Evolutionary conservation across 2,888 invertebrate genomes (phyloP), one percentile per base, ranked within the genome.

Genomic region (Antheraea assamensis): DNA sequence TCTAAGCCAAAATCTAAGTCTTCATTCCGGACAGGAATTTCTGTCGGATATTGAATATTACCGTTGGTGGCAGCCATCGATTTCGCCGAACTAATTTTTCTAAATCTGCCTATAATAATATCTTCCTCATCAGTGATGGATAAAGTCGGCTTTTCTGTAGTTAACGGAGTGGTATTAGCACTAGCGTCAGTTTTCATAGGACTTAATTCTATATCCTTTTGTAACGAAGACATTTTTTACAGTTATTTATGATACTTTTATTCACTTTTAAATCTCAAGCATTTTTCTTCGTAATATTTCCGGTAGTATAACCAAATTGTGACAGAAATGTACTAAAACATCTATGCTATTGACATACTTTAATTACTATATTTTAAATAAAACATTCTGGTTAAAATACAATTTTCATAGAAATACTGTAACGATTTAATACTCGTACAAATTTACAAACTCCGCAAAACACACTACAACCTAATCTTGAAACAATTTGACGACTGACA

Each of bases 21-120:
- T 1, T 94, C 92, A 58, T 75, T 81, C 74, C 83, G 87, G 21
- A 80, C 66, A 0, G 89, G 83, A 27, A 88, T 72, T 30, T 94
- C 95, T 0, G 87, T 83, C 0, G 93, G 92, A 72, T 93, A 93
- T 78, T 93, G 93, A 27, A 93, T 91, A 74, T 94, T 94, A 1
- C 95, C 95, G 74, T 95, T 95, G 2, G 95, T 94, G 55, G 94
- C 94, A 35, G 94, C 95, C 95, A 95, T 95, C 31, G 95, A 95
- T 80, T 95, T 95, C 0, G 95, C 95, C 0, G 95, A 95, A 79
- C 95, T 95, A 75, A 95, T 95, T 81, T 95, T 95, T 71, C 95
- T 83, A 82, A 95, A 95, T 75, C 95, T 86, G 19, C 95, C 95
- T 71, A 95, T 95, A 74, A 95, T 94, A 61, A 95, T 91, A 78